phyloP scores from a whole-genome alignment of 2,113 vertebrate genomes.

The Saguinus imperator region DNA sequence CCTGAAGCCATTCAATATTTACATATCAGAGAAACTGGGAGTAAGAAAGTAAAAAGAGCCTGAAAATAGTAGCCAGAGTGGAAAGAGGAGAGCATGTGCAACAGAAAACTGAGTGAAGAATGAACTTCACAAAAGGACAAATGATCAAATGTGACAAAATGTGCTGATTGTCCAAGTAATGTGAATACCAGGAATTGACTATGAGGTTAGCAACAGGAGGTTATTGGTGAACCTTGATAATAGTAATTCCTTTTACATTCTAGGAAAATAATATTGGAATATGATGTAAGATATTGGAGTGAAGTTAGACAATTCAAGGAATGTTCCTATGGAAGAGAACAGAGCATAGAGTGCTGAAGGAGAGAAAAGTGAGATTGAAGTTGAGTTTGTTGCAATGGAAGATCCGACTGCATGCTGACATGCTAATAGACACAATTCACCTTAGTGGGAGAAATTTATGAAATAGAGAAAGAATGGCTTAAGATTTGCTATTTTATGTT shows the following conservation, averaged over 20 bases:
- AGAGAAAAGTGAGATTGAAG: neutral
- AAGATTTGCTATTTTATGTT: neutral
- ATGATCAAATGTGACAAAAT: neutral
- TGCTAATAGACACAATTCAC: too few species aligned
- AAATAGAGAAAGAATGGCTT: neutral
- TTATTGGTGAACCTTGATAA: neutral
- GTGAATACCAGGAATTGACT: neutral
- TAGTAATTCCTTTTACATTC: neutral
- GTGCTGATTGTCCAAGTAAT: neutral
- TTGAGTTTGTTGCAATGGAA: neutral
- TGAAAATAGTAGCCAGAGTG: neutral
- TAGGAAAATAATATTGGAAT: neutral
- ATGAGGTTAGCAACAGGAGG: neutral
- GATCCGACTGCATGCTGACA: too few species aligned
- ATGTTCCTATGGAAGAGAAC: neutral
- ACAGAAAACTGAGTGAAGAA: neutral
- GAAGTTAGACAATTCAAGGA: neutral
- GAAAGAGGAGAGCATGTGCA: neutral
- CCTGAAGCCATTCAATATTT: neutral
- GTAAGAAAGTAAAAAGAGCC: neutral
- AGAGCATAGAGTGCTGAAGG: neutral
- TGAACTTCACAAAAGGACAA: neutral
- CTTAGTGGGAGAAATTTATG: fast-evolving
- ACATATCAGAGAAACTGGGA: neutral
- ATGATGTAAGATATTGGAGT: neutral